Evolutionary conservation across 2,797 vertebrate genomes (phyloP), one percentile per base, ranked within the genome.

Genomic region (Phyllotis vaccarum): DNA sequence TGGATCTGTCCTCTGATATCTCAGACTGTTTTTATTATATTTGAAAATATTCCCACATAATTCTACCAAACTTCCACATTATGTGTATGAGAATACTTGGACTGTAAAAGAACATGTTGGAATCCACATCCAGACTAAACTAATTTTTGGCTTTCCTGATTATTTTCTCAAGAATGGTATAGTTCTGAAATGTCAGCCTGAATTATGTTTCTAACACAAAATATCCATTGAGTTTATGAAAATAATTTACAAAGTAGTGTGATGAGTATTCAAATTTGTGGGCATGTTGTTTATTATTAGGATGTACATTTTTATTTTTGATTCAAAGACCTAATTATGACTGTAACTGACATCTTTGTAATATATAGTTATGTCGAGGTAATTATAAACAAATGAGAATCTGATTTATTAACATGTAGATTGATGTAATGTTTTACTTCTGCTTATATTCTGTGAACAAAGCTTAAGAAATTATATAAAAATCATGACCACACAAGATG

Each of bases 241-340:
- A 54, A 60, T 64, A 34, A 31, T 72, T 91, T 75, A 19, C 46
- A 75, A 64, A 92, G 68, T 43, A 68, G 21, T 56, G 75, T 79
- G 9, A 82, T 49, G 64, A 89, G 66, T 72, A n/a, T 91, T 43
- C 75, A 86, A 75, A 75, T n/a, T 75, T 75, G 70, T 40, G 56
- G 21, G 5, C 46, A 87, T 80, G 70, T n/a, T 74, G 81, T 94
- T 97, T 10, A 70, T 96, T 56, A 56, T 86, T 70, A 94, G 68
- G 62, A 75, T 89, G 64, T 62, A 89, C 75, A 80, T 91, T 81
- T 92, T 75, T 54, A 58, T 40, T 72, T 3, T 40, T 72, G 21
- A n/a, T 72, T 72, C n/a, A 22, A 72, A 72, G n/a, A 72, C 68
- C n/a, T 70, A 70, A 37, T 70, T 70, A 70, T 70, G 37, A 70